phyloP scores from a whole-genome alignment of 2,113 vertebrate species.

The Morone chrysops region DNA sequence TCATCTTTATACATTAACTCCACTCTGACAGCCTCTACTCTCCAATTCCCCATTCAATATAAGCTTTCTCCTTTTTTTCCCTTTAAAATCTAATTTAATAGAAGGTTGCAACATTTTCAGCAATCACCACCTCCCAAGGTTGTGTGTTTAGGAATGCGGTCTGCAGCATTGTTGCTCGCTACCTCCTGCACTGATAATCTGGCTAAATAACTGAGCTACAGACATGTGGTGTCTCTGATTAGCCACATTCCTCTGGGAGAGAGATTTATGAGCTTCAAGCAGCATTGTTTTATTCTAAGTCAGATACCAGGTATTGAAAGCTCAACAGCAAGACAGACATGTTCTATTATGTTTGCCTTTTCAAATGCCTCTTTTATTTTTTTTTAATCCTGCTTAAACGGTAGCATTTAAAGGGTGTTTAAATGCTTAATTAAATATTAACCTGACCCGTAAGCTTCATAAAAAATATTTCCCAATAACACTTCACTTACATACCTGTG shows the following conservation, averaged over 20 bases:
- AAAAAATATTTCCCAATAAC: constrained; percentile 3
- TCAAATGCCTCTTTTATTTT: constrained; percentile 18
- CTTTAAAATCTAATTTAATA: constrained; percentile 55
- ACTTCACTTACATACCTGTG: constrained; percentile 16
- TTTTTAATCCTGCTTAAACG: constrained; percentile 24
- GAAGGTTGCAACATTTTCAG: constrained; percentile 31
- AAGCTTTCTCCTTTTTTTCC: constrained; percentile 15
- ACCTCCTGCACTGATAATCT: constrained; percentile 62
- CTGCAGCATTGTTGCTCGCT: constrained; percentile 33
- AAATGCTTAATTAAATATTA: constrained; percentile 46
- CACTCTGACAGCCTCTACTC: constrained; percentile 45
- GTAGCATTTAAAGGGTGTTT: constrained; percentile 30
- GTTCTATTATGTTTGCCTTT: constrained; percentile 22
- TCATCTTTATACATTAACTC: constrained; percentile 63
- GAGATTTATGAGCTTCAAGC: constrained; percentile 64
- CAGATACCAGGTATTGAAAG: constrained; percentile 39
- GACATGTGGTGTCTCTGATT: constrained; percentile 64
- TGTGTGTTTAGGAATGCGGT: constrained; percentile 43
- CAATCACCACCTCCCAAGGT: constrained; percentile 43
- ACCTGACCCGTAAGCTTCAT: constrained; percentile 27
- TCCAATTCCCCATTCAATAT: constrained; percentile 68
- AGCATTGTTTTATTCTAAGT: constrained; percentile 51
- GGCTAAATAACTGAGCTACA: constrained; percentile 56
- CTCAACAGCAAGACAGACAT: constrained; percentile 11
- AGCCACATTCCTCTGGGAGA: constrained; percentile 55